phyloP scores from a whole-genome alignment of 1,140 invertebrate species.

The Lepidurus arcticus region DNA sequence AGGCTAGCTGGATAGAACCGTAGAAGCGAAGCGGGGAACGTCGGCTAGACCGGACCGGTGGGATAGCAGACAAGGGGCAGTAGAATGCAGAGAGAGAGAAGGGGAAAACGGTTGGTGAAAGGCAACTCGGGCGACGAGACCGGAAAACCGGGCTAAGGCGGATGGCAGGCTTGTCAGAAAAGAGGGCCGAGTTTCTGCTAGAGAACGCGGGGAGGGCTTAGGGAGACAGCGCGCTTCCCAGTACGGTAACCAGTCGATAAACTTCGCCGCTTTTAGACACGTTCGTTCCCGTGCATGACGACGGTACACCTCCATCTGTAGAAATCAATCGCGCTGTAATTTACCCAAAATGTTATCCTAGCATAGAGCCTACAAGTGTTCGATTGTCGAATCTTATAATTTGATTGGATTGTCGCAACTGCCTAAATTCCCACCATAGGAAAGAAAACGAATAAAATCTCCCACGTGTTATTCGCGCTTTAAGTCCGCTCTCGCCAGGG shows the following conservation, averaged over 20 bases:
- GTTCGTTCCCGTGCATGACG: not conserved
- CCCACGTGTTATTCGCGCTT: too few species aligned
- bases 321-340: too few species aligned
- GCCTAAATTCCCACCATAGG: too few species aligned
- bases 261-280: not conserved
- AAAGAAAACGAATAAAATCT: too few species aligned
- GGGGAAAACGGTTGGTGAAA: slow-evolving; percentile 3
- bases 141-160: slow-evolving; percentile 7
- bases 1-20: slow-evolving; percentile 6
- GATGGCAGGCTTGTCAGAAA: not conserved
- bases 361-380: too few species aligned
- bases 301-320: too few species aligned
- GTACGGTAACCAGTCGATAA: not conserved
- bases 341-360: too few species aligned
- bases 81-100: not conserved
- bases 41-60: slow-evolving; percentile 9
- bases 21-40: not conserved
- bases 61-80: not conserved
- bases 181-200: slow-evolving; percentile 5
- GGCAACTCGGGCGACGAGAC: slow-evolving; percentile 1
- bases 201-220: slow-evolving; percentile 6
- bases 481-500: too few species aligned
- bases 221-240: not conserved
- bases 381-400: too few species aligned
- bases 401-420: too few species aligned